A percentile compares a stretch with the other conserved stretches of the same genome.
Conservation (phyloP, 2,888 invertebrate genomes). For the Drosophila vallismaia region DNA sequence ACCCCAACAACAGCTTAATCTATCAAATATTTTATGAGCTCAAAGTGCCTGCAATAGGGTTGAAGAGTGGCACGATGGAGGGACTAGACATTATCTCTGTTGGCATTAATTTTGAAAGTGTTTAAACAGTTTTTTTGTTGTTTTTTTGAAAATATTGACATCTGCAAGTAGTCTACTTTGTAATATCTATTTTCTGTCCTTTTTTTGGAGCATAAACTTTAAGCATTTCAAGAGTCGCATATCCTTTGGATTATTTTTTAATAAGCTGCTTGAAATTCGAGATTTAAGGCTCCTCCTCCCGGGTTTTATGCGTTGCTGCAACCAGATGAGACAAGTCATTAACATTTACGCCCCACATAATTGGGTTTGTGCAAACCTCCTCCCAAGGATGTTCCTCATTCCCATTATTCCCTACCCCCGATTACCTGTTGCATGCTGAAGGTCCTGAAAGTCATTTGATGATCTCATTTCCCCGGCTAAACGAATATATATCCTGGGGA, state of each 20-base stretch:
- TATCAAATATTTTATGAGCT: conserved; percentile 61
- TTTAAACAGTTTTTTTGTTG: conserved; percentile 4
- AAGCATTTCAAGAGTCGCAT: background rate
- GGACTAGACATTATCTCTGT: conserved; percentile 60
- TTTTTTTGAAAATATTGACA: background rate
- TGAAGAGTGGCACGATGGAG: conserved; percentile 1
- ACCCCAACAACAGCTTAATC: conserved; percentile 52
- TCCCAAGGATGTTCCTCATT: background rate
- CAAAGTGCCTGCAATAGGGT: conserved; percentile 5
- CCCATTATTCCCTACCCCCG: background rate
- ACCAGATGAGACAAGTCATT: conserved; percentile 52
- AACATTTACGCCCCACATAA: conserved; percentile 61
- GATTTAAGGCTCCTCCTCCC: conserved; percentile 5
- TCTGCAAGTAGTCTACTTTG: background rate
- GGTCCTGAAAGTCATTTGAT: conserved; percentile 33
- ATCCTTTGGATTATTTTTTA: background rate
- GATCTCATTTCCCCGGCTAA: conserved; percentile 30
- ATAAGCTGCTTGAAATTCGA: conserved; percentile 25
- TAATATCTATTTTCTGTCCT: no score
- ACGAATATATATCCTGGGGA: conserved; percentile 18
- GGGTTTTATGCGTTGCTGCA: conserved; percentile 59
- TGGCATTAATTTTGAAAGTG: conserved; percentile 22
- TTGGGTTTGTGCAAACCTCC: conserved; percentile 33
- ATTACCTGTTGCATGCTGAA: conserved; percentile 56
- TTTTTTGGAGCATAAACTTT: no score